Base-by-base conservation (phyloP, 2,797 vertebrate genomes). In the Dicrostonyx torquatus region DNA sequence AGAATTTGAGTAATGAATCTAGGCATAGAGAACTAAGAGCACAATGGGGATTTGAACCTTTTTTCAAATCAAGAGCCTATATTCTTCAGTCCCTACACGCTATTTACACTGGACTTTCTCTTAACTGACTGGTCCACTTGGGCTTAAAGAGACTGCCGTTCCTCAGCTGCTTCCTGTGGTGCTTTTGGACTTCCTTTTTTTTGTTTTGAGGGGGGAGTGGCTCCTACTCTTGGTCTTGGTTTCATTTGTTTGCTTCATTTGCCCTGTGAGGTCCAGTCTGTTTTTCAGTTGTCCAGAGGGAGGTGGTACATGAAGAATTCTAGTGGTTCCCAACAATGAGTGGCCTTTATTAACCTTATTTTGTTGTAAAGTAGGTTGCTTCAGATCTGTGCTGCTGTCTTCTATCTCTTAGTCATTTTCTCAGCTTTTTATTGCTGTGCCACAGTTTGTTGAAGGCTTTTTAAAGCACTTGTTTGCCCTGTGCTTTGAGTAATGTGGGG, bases 401-500 rank as follows among this genome's bases (percentile, higher is more conserved):
- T 31, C 14, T 40, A 20, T 70, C 76, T 94, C 86, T 76, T 83
- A 0, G 73, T 87, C 37, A 15, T 93, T 96, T 89, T 29, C 60
- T 92, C 31, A 60, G 48, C 90, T 45, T 85, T 93, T 89, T 37
- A 26, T 94, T 40, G 43, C 48, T 26, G 53, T 60, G 70, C 70
- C 68, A n/a, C 31, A 70, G 62, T 90, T 93, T 92, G 72, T 92
- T 87, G 55, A 79, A 90, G 91, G 62, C 66, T 73, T 93, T 87
- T 87, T 87, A 91, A 91, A 93, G 26, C 48, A 60, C 45, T 72
- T 95, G 40, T 50, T 93, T 95, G 80, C 83, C 94, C 8, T 0
- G 1, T 96, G 94, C 66, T 93, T 9, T 96, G 93, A 95, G 91
- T 94, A 70, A 95, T 79, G 8, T 73, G 66, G 77, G 12, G 72